Percentiles rank a stretch among this genome's conserved stretches.
Conservation (phyloP, 2,113 vertebrate species). For the Actenoides hombroni region DNA sequence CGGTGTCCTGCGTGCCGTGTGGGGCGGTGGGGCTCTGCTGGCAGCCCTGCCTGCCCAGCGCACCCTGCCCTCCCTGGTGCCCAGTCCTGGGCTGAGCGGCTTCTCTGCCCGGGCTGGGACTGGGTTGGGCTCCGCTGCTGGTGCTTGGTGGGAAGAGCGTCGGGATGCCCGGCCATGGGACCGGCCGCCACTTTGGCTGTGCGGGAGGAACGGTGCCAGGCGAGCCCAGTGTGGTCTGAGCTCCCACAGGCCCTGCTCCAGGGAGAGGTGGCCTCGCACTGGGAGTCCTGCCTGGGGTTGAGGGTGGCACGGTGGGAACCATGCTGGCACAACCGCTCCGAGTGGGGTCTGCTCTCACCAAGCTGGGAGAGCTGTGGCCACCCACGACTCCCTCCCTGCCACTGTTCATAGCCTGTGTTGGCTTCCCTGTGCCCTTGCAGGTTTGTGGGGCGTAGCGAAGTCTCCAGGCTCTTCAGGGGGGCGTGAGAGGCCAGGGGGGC, state of each 20-base stretch:
- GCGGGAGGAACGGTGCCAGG: rapidly evolving
- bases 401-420: rapidly evolving
- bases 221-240: not conserved
- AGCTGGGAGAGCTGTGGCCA: rapidly evolving
- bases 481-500: not conserved
- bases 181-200: rapidly evolving
- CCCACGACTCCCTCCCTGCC: not conserved
- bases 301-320: not conserved
- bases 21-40: not conserved
- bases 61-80: not conserved
- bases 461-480: rapidly evolving
- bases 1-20: not conserved
- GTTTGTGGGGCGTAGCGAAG: not conserved
- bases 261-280: not conserved
- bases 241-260: not conserved
- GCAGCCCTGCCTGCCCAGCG: not conserved
- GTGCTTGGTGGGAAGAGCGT: rapidly evolving
- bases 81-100: not conserved
- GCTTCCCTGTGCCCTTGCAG: not conserved
- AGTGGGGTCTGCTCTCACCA: rapidly evolving
- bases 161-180: rapidly evolving
- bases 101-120: rapidly evolving
- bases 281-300: not conserved
- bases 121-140: rapidly evolving
- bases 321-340: not conserved